Evolutionary conservation across 2,113 vertebrate genomes (phyloP), one percentile per base, ranked within the genome.

Genomic region (Scomber scombrus): DNA sequence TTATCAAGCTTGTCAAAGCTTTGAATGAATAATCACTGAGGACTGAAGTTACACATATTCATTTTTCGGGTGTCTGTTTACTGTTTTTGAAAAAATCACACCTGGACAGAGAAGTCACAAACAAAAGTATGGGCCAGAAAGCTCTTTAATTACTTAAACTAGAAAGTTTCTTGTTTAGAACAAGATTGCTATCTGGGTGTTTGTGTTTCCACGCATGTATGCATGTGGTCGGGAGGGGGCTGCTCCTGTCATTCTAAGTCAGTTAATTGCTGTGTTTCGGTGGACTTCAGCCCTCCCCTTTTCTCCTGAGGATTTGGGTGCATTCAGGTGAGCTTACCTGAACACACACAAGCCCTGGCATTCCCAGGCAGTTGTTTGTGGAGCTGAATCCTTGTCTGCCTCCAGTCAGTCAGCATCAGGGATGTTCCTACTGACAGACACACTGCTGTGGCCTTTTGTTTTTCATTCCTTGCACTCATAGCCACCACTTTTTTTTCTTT

Each of bases 281-380:
- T 74, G 58, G 67, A 50, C 86, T 78, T 23, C 66, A 67, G 56
- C 66, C 9, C 75, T 78, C 68, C 65, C 61, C 70, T 80, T 75
- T 77, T 89, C 77, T 85, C 81, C 84, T 78, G 63, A 71, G 67
- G 47, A 83, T 81, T 86, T 18, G 9, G 45, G 63, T 78, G 85
- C 77, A 88, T 89, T 92, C 78, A 92, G 89, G 88, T 91, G 81
- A 88, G 84, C 75, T 91, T 91, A 88, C 87, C 73, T 85, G 80
- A 81, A 75, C 87, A 91, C 85, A 90, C 88, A 90, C 74, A 65
- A 71, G 77, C 55, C 54, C 2, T 54, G 43, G 71, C 75, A 86
- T 78, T 91, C 88, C 85, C 87, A 63, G 72, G 74, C 74, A 68
- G 75, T 85, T 92, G 91, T 94, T 92, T 93, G 85, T 88, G 83